These are phyloP conservation scores for Oasisia sp. DNA, from an alignment of 2,888 invertebrate genomes.

Conservation along the genomic window DNA sequence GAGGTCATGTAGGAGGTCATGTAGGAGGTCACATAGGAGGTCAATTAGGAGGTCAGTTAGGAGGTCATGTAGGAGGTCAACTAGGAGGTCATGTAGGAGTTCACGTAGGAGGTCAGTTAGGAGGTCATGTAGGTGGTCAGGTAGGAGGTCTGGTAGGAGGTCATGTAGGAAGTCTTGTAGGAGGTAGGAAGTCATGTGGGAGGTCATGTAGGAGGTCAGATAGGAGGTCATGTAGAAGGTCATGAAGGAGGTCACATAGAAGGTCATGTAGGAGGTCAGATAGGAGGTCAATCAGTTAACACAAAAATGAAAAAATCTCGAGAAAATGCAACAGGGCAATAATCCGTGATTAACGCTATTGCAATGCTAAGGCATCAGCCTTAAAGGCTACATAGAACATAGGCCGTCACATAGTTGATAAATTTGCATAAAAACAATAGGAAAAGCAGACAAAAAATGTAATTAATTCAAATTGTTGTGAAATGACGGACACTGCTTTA, in stretches of 20 bases:
- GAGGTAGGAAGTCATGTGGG: too few relatives aligned
- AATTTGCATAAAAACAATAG: too few relatives aligned
- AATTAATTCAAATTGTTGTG: too few relatives aligned
- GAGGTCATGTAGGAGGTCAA: not conserved
- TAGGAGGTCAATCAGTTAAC: too few relatives aligned
- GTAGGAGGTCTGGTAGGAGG: not conserved
- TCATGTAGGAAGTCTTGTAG: not conserved
- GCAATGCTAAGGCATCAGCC: too few relatives aligned
- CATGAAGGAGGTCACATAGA: not conserved
- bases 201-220: not conserved
- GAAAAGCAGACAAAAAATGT: too few relatives aligned
- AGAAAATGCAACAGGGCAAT: too few relatives aligned
- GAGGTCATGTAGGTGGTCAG: not conserved
- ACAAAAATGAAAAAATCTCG: too few relatives aligned
- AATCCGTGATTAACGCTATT: too few relatives aligned
- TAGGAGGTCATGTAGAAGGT: not conserved
- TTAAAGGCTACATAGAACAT: too few relatives aligned
- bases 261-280: not conserved
- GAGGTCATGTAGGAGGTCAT: conserved; percentile 14
- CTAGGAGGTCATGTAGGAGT: conserved; percentile 18
- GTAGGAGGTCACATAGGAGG: not conserved
- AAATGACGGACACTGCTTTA: too few relatives aligned
- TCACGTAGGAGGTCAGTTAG: not conserved
- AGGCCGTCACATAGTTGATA: too few relatives aligned
- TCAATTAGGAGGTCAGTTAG: not conserved